Conservation (phyloP, 2,797 vertebrate species). For the Diglossa cyanea region DNA sequence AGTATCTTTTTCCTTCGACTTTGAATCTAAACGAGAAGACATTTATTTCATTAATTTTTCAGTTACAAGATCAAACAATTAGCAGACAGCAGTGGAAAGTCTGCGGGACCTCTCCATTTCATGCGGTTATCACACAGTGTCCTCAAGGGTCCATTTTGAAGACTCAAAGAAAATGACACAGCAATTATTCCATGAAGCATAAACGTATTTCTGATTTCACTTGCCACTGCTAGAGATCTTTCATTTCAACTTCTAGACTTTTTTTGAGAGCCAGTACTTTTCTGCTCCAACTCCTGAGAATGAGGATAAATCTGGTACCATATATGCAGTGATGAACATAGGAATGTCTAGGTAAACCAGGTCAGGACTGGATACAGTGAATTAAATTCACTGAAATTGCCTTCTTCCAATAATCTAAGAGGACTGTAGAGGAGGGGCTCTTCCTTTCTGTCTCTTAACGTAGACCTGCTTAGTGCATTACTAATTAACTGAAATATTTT, state of each 20-base stretch:
- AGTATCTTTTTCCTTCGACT: constrained; percentile 97
- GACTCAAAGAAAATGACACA: not conserved
- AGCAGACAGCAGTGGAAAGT: not conserved
- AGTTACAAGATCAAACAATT: not conserved
- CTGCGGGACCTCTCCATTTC: not conserved
- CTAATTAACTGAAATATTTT: not conserved
- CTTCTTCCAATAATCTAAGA: not conserved
- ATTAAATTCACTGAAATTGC: not conserved
- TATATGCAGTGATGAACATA: not conserved
- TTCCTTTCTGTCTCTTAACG: not conserved
- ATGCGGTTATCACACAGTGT: not conserved
- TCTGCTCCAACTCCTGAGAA: not conserved
- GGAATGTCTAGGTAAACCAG: not conserved
- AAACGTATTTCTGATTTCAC: not conserved
- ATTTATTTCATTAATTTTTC: not conserved
- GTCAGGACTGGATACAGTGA: not conserved
- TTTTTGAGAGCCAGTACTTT: not conserved
- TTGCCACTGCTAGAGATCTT: not conserved
- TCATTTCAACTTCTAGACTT: not conserved
- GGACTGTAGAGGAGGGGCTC: not conserved
- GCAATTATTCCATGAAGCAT: not conserved
- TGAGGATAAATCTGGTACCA: not conserved
- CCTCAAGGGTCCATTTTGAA: not conserved
- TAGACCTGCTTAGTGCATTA: not conserved
- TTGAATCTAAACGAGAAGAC: constrained; percentile 80